phyloP scores from a whole-genome alignment of 2,888 invertebrate species.

The Saturnia japonica region DNA sequence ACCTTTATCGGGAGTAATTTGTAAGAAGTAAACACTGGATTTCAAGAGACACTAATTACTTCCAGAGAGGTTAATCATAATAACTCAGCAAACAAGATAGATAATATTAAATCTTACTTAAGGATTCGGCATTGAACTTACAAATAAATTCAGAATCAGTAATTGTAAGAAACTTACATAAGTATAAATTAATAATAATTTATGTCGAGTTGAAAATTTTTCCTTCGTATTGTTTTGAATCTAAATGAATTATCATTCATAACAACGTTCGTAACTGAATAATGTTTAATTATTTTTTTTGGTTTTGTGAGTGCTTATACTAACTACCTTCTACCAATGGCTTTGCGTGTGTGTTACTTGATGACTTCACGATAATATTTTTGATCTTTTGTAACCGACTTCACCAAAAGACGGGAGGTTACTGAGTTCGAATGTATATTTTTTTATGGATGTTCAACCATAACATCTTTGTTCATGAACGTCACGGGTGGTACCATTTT shows the following conservation, averaged over 20 bases:
- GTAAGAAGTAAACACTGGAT: background rate
- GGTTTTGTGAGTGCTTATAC: too few relatives aligned
- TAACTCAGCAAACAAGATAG: background rate
- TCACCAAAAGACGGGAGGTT: too few relatives aligned
- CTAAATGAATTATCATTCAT: background rate
- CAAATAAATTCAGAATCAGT: background rate
- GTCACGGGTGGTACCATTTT: too few relatives aligned
- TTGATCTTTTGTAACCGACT: too few relatives aligned
- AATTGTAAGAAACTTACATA: conserved; percentile 2
- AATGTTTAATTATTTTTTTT: background rate
- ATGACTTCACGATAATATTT: too few relatives aligned
- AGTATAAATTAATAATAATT: background rate
- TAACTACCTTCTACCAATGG: too few relatives aligned
- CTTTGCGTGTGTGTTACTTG: too few relatives aligned
- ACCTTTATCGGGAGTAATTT: conserved; percentile 5
- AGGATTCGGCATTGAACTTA: background rate
- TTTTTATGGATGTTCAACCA: too few relatives aligned
- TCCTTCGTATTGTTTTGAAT: background rate
- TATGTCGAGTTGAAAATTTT: background rate
- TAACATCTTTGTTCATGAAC: too few relatives aligned
- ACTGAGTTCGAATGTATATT: too few relatives aligned
- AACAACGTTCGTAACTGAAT: background rate
- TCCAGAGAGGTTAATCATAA: background rate
- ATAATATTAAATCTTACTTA: conserved; percentile 7
- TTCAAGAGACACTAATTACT: conserved; percentile 1